Percentiles rank a stretch among this genome's conserved stretches.
These are phyloP conservation scores for Manacus vitellinus DNA, from an alignment of 2,113 vertebrate species.

Conservation along the genomic window DNA sequence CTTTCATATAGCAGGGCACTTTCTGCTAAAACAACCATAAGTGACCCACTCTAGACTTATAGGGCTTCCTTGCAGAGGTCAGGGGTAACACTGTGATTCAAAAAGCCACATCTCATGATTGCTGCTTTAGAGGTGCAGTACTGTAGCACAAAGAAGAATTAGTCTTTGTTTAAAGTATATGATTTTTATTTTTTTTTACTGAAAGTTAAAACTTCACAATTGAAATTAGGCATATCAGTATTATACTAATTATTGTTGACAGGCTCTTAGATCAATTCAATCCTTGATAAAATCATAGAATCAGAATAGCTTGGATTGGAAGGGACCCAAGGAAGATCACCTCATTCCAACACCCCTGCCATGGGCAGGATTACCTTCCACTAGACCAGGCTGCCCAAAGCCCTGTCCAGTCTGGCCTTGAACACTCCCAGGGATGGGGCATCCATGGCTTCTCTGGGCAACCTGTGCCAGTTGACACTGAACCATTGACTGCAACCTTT, in stretches of 20 bases:
- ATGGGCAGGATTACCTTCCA: neutral
- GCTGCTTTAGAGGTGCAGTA: neutral
- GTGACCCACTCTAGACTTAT: neutral
- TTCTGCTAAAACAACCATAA: neutral
- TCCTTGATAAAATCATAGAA: neutral
- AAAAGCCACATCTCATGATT: neutral
- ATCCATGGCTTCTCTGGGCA: neutral
- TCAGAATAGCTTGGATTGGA: neutral
- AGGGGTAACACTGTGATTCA: rapidly evolving
- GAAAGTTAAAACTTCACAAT: neutral
- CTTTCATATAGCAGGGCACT: neutral
- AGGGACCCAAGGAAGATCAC: neutral
- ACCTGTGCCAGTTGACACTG: neutral
- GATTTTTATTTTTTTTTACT: neutral
- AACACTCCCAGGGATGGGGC: neutral
- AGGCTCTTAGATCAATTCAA: neutral
- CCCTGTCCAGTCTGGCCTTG: neutral
- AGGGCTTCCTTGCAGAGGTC: neutral
- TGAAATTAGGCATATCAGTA: neutral
- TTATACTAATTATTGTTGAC: neutral
- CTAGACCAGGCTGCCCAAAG: neutral
- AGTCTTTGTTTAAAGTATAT: neutral
- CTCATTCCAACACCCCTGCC: neutral
- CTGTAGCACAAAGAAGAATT: neutral
- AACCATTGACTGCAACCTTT: neutral